Evolutionary conservation across 2,113 vertebrate genomes (phyloP).

Genomic region (Lanius collurio): DNA sequence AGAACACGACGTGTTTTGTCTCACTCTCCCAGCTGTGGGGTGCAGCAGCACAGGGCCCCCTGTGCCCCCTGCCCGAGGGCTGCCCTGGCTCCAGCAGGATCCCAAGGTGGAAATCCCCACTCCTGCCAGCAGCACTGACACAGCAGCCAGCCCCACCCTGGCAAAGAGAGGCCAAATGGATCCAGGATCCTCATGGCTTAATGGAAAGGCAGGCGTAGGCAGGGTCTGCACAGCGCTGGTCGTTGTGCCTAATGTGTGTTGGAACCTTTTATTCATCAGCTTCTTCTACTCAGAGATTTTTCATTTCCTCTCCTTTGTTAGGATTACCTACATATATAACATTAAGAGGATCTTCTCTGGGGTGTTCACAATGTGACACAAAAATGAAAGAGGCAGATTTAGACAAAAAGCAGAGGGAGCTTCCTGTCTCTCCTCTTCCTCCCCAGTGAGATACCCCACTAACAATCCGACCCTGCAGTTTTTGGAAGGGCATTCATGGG

Average conservation of each 20-base stretch:
- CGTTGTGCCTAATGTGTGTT: fast-evolving
- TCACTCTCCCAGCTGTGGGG: fast-evolving
- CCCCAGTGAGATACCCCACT: background rate
- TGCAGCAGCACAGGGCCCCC: fast-evolving
- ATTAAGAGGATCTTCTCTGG: background rate
- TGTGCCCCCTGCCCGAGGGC: background rate
- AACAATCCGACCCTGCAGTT: background rate
- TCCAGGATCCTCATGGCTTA: background rate
- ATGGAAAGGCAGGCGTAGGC: background rate
- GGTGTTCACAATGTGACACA: background rate
- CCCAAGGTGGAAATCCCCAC: background rate
- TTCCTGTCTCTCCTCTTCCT: background rate
- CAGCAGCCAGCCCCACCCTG: conserved; percentile 1
- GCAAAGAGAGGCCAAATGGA: background rate
- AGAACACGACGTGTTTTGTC: fast-evolving
- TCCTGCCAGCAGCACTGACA: background rate
- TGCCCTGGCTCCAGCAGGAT: fast-evolving
- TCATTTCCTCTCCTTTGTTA: background rate
- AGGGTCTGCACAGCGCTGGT: background rate
- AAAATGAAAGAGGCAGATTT: background rate
- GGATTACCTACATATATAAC: fast-evolving
- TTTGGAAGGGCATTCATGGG: background rate
- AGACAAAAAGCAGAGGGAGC: background rate
- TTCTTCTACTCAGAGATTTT: background rate
- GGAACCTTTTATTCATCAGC: background rate